These are phyloP conservation scores for Rhincodon typus DNA, from an alignment of 2,797 vertebrate genomes.

Conservation along the genomic window DNA sequence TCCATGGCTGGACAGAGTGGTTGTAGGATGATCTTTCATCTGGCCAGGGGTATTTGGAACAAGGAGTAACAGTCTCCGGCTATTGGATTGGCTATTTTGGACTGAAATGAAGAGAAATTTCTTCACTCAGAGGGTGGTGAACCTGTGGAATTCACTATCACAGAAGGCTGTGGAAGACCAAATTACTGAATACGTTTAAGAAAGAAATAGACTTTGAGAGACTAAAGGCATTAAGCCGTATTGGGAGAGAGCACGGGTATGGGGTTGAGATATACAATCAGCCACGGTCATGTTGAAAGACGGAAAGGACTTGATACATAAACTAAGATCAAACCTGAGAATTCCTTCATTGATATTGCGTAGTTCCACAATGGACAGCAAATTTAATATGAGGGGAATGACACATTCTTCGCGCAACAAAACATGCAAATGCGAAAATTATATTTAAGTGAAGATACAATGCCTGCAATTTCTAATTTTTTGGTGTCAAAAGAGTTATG, in stretches of 20 bases:
- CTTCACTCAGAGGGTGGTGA: not conserved
- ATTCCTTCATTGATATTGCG: not conserved
- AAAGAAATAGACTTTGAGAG: not conserved
- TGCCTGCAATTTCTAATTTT: not conserved
- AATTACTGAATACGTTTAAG: not conserved
- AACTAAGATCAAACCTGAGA: not conserved
- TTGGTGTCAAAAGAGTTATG: not conserved
- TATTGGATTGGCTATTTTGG: not conserved
- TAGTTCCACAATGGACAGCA: not conserved
- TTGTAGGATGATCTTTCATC: not conserved
- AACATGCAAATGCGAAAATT: not conserved
- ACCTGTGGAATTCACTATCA: not conserved
- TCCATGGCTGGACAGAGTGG: not conserved
- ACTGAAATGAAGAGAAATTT: not conserved
- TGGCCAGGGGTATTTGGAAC: not conserved
- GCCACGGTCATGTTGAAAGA: not conserved
- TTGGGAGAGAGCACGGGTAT: too few relatives aligned
- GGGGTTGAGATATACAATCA: not conserved
- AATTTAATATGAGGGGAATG: not conserved
- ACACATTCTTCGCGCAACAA: not conserved
- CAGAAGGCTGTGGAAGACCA: not conserved
- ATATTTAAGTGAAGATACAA: not conserved
- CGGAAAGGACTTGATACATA: not conserved
- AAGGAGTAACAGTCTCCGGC: not conserved
- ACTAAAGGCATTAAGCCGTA: not conserved